Percentiles rank a stretch among this genome's conserved stretches.
Conservation (phyloP, 1,140 invertebrate species). For the Pogonomyrmex californicus region DNA sequence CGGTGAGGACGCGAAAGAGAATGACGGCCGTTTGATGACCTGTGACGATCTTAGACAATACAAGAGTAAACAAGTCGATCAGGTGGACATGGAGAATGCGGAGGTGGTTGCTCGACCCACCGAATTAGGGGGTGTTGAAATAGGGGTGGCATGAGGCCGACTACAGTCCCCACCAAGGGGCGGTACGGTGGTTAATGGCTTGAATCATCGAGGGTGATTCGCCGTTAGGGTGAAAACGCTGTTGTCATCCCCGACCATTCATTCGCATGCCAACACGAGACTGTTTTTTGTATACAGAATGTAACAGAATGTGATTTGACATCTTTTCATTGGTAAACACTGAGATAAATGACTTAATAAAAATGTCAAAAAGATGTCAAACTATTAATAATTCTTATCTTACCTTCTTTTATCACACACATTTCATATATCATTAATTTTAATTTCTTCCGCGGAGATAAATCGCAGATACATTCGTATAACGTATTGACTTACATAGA, state of each 20-base stretch:
- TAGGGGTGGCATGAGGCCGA: conserved; percentile 74
- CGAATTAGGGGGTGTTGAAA: conserved; percentile 79
- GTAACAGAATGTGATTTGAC: background rate
- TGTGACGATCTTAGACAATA: conserved; percentile 81
- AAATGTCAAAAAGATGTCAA: background rate
- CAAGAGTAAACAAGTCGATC: conserved; percentile 86
- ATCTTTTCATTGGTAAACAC: background rate
- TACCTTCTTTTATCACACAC: background rate
- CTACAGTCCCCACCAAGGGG: conserved; percentile 75
- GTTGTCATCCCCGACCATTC: background rate
- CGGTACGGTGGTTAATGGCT: conserved; percentile 76
- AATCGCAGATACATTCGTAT: background rate
- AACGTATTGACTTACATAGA: background rate
- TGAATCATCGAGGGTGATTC: conserved; percentile 62
- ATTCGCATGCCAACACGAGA: conserved; percentile 14
- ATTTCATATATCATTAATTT: background rate
- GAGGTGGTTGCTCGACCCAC: conserved; percentile 75
- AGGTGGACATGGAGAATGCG: conserved; percentile 78
- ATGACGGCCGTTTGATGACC: conserved; percentile 25
- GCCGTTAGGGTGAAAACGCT: conserved; percentile 39
- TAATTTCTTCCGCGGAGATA: background rate
- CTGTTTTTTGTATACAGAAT: background rate
- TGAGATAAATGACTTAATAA: background rate
- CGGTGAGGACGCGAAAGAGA: background rate
- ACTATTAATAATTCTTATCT: background rate